phyloP scores from a whole-genome alignment of 1,140 invertebrate species.

The Nasonia giraulti region DNA sequence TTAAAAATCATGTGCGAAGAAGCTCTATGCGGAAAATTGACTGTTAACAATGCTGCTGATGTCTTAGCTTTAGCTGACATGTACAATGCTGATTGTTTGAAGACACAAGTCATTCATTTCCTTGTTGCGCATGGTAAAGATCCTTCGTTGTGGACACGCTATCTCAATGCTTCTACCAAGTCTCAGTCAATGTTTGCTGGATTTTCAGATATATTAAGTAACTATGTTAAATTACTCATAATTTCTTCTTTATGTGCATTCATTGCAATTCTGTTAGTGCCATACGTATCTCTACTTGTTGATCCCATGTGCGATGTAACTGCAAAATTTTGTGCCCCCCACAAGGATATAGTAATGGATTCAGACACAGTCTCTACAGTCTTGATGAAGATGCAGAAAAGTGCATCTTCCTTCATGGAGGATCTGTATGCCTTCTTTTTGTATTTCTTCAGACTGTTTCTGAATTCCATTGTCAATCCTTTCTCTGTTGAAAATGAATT shows the following conservation, averaged over 20 bases:
- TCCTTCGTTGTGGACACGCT: constrained; percentile 35
- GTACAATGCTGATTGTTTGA: constrained; percentile 98
- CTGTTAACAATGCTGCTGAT: constrained; percentile 97
- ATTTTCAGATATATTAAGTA: constrained; percentile 30
- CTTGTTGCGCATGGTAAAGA: constrained; percentile 42
- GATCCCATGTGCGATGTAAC: constrained; percentile 44
- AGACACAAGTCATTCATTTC: constrained; percentile 98
- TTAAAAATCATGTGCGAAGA: constrained; percentile 99
- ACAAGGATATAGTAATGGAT: constrained; percentile 38
- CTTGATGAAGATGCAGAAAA: constrained; percentile 41
- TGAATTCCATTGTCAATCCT: constrained; percentile 25
- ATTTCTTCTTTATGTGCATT: constrained; percentile 36
- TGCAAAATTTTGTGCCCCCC: constrained; percentile 36
- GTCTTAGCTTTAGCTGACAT: constrained; percentile 98
- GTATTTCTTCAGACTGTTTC: constrained; percentile 35
- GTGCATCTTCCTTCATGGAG: constrained; percentile 36
- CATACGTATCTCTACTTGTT: constrained; percentile 34
- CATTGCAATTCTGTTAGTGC: constrained; percentile 33
- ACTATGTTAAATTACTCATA: constrained; percentile 37
- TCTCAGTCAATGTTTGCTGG: constrained; percentile 20
- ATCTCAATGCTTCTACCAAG: constrained; percentile 23
- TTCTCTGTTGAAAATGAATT: constrained; percentile 29
- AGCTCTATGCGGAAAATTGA: constrained; percentile 94
- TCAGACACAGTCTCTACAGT: constrained; percentile 23
- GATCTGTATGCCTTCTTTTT: constrained; percentile 34